Base-by-base conservation (phyloP, 2,113 vertebrate genomes). In the Neodon shergylaensis region DNA sequence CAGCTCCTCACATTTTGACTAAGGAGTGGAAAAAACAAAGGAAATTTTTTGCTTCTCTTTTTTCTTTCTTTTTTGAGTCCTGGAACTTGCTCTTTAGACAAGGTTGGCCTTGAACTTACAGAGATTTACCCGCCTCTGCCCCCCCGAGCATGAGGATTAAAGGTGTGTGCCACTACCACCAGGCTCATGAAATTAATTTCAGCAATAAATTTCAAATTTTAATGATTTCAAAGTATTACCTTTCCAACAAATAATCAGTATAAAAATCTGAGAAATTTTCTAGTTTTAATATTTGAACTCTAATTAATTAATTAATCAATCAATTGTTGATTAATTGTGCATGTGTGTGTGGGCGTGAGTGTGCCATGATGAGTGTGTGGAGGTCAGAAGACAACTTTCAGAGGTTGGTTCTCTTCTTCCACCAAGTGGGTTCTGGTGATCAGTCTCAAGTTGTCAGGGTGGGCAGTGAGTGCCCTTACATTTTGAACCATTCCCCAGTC, bases 1-100 rank as follows among this genome's bases (percentile, higher is more conserved):
- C 17, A 66, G 61, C 16, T 65, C n/a, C 76, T 52, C 7, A 82
- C 21, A 74, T 82, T 95, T 66, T 74, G 70, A 94, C 73, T 58
- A 74, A 92, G 84, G 84, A 95, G 70, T 79, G 70, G 87, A 90
- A 36, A 44, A 90, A 95, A 88, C 17, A 54, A 24, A 19, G 88
- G 26, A 44, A 94, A 52, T 65, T 77, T 58, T 58, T 58, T 58
- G 54, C 17, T 58, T 58, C 54, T 58, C 54, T 58, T 19, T 58
- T 58, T 58, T 58, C 54, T 58, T 58, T 58, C 17, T 58, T 58
- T 58, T 58, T 58, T 58, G 54, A 58, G 54, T 58, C 54, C 54
- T 58, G 54, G 54, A 58, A 58, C 54, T 58, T 58, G 54, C 54
- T 58, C 54, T 21, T 19, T 58, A 58, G 54, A 58, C 54, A 6